These are phyloP conservation scores for Hoplias malabaricus DNA, from an alignment of 2,113 vertebrate species.

Conservation along the genomic window DNA sequence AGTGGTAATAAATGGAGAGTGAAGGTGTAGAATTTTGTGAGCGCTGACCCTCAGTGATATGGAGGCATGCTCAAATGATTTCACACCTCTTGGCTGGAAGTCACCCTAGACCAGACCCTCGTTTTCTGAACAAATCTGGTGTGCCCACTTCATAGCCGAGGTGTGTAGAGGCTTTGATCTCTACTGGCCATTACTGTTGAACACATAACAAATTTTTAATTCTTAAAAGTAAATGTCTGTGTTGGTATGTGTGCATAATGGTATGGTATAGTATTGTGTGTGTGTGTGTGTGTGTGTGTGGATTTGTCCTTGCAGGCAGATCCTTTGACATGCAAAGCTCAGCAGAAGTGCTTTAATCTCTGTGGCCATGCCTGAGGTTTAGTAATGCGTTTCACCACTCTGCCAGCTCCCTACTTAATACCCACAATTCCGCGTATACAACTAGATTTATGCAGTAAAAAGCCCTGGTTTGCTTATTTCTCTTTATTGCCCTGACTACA, in stretches of 20 bases:
- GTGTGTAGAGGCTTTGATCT: neutral
- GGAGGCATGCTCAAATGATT: neutral
- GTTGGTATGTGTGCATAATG: neutral
- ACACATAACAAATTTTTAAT: neutral
- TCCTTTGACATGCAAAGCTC: conserved; percentile 72
- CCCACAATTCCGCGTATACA: conserved; percentile 59
- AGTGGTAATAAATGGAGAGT: neutral
- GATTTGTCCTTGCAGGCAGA: conserved; percentile 64
- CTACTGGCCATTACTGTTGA: neutral
- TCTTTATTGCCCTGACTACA: neutral
- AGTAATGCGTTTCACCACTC: conserved; percentile 57
- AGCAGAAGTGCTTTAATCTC: conserved; percentile 68
- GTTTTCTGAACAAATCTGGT: neutral
- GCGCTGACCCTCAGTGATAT: neutral
- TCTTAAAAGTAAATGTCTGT: neutral
- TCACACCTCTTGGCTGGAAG: neutral
- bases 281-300: conserved; percentile 12
- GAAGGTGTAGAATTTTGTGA: neutral
- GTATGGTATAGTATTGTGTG: neutral
- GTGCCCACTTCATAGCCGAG: neutral
- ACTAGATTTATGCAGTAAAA: conserved; percentile 48
- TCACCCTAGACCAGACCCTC: neutral
- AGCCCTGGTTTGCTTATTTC: neutral
- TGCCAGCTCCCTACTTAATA: conserved; percentile 50
- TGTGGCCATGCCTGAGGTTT: conserved; percentile 41